Evolutionary conservation across 2,113 vertebrate genomes (phyloP).

Genomic region (Procavia capensis): DNA sequence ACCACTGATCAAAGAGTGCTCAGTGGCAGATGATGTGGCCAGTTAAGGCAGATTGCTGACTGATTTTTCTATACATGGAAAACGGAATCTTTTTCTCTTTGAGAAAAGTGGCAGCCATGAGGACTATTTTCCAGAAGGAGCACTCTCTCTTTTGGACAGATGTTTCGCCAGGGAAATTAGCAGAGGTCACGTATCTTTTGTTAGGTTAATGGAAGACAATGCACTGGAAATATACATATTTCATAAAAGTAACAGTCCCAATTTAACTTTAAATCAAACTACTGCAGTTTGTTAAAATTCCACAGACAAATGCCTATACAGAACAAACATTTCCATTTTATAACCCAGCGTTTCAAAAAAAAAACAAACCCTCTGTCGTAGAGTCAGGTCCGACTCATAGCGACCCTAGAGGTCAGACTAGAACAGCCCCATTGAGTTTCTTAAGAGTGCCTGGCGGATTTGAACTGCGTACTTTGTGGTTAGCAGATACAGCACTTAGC

Average conservation of each 20-base stretch:
- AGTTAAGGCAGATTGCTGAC: neutral
- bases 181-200: neutral
- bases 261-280: neutral
- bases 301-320: neutral
- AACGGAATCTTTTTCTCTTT: neutral
- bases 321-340: slow-evolving; percentile 25
- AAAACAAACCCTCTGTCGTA: no score
- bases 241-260: neutral
- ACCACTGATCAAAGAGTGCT: slow-evolving; percentile 14
- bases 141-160: neutral
- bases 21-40: neutral
- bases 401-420: no score
- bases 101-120: neutral
- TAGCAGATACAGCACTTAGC: no score
- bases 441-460: no score
- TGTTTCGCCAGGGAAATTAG: slow-evolving; percentile 34
- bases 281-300: slow-evolving; percentile 21
- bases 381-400: no score
- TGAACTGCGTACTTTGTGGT: no score
- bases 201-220: slow-evolving; percentile 22
- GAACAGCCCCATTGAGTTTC: no score
- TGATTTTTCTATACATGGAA: neutral
- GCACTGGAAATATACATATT: neutral
- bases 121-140: neutral
- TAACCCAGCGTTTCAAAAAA: neutral